Conservation (phyloP, 2,113 vertebrate species). For the Caranx ignobilis region DNA sequence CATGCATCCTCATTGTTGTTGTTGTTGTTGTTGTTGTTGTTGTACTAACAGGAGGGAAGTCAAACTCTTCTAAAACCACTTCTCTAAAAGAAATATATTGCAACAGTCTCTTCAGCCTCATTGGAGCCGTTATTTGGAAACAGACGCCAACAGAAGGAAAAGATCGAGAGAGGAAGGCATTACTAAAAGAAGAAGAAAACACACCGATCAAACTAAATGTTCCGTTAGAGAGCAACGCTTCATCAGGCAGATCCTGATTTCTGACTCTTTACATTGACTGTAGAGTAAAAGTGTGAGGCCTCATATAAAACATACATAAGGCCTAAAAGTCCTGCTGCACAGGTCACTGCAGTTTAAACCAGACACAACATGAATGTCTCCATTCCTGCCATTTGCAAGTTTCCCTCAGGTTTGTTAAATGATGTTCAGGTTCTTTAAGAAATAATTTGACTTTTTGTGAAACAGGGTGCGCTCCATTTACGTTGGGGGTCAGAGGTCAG, state of each 20-base stretch:
- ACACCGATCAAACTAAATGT: not conserved
- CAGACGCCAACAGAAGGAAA: not conserved
- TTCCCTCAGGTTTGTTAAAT: not conserved
- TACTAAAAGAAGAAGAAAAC: constrained; percentile 4
- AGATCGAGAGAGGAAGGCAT: constrained; percentile 22
- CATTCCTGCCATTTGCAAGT: not conserved
- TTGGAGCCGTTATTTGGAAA: constrained; percentile 9
- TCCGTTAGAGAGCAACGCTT: not conserved
- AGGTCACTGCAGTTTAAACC: not conserved
- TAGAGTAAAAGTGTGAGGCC: not conserved
- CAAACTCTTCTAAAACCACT: constrained; percentile 26
- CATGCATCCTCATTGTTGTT: not conserved
- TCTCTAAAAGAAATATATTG: constrained; percentile 16
- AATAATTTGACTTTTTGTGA: not conserved
- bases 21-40: not conserved
- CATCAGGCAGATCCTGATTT: not conserved
- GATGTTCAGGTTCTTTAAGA: not conserved
- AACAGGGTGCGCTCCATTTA: too few species aligned
- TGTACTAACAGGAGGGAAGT: not conserved
- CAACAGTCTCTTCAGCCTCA: not conserved
- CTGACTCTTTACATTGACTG: not conserved
- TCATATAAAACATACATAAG: not conserved
- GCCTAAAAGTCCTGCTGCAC: not conserved
- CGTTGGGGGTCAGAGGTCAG: too few species aligned
- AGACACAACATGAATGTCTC: not conserved